These are phyloP conservation scores for Tauraco hartlaubi DNA, from an alignment of 2,797 vertebrate species.

Conservation along the genomic window DNA sequence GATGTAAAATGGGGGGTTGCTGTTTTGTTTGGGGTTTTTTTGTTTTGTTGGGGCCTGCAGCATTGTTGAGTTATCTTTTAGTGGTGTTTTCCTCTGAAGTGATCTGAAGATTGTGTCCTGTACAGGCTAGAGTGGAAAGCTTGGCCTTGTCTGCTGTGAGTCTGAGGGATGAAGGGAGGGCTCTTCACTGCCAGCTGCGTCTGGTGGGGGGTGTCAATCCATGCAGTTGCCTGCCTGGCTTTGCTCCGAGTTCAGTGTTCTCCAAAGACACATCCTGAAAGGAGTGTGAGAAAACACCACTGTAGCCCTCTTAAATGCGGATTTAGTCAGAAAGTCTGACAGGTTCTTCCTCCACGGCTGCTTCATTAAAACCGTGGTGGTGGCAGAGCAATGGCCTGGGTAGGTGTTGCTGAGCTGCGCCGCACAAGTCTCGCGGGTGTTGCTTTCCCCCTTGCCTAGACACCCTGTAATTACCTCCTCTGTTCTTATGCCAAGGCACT, in stretches of 20 bases:
- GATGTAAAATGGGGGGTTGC: neutral
- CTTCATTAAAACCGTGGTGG: neutral
- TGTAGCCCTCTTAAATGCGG: neutral
- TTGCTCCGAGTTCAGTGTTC: neutral
- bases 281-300: neutral
- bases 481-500: constrained; percentile 85
- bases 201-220: neutral
- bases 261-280: neutral
- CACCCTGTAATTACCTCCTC: neutral
- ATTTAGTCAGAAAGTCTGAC: neutral
- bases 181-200: neutral
- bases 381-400: neutral
- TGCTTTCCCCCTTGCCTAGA: neutral
- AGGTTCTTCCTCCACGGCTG: neutral
- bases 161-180: neutral
- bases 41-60: neutral
- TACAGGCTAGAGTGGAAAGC: neutral
- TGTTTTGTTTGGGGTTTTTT: neutral
- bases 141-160: neutral
- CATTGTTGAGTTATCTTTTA: neutral
- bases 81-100: neutral
- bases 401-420: neutral
- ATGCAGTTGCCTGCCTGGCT: neutral
- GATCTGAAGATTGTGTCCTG: neutral
- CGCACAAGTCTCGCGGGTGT: neutral